These are phyloP conservation scores for Strigamia crassipes DNA, from an alignment of 2,888 invertebrate genomes.

Conservation along the genomic window DNA sequence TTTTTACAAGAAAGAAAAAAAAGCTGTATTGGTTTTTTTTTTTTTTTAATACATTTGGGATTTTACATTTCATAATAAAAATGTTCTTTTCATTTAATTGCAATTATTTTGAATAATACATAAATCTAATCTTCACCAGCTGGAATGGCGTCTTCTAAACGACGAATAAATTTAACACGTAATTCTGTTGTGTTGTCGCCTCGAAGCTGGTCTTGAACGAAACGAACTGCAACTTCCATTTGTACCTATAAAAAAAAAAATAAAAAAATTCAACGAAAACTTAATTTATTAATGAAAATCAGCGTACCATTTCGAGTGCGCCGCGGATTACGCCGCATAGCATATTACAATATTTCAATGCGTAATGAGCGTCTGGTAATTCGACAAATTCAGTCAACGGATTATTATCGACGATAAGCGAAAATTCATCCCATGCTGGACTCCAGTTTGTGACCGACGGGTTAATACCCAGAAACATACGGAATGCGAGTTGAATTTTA, in stretches of 20 bases:
- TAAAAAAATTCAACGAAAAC: slow-evolving; percentile 78
- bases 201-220: slow-evolving; percentile 92
- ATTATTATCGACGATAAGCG: slow-evolving; percentile 90
- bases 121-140: slow-evolving; percentile 93
- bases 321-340: slow-evolving; percentile 86
- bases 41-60: background rate
- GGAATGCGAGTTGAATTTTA: slow-evolving; percentile 69
- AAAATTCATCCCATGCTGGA: slow-evolving; percentile 93
- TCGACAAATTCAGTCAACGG: slow-evolving; percentile 97
- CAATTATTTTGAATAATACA: background rate
- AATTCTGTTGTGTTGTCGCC: slow-evolving; percentile 94
- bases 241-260: slow-evolving; percentile 66
- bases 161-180: slow-evolving; percentile 88
- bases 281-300: slow-evolving; percentile 59
- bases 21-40: background rate
- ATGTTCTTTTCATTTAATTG: background rate
- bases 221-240: slow-evolving; percentile 91
- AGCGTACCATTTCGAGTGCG: slow-evolving; percentile 92
- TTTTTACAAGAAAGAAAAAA: background rate
- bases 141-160: slow-evolving; percentile 96
- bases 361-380: slow-evolving; percentile 77
- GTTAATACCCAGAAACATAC: slow-evolving; percentile 86
- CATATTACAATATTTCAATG: slow-evolving; percentile 88
- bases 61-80: background rate
- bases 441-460: slow-evolving; percentile 95